These are phyloP conservation scores for Melanogrammus aeglefinus DNA, from an alignment of 2,797 vertebrate species.

Conservation along the genomic window DNA sequence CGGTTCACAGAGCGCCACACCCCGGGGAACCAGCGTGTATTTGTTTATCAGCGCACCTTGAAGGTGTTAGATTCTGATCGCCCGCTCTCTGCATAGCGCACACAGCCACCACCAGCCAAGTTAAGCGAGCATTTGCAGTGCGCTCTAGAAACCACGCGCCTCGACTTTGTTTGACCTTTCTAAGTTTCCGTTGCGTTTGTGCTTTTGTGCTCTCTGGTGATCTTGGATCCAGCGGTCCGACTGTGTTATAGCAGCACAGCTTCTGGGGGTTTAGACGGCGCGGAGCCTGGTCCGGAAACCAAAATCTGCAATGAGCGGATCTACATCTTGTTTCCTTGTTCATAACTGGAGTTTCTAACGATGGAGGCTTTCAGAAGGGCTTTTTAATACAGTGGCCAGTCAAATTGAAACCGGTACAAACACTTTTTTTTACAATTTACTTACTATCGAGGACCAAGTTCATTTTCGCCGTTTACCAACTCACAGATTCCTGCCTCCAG, in stretches of 20 bases:
- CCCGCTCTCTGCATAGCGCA: conserved; percentile 21
- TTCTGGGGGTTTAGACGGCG: no score
- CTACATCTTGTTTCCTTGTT: not conserved
- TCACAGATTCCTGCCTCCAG: not conserved
- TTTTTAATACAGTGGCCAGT: not conserved
- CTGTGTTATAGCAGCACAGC: not conserved
- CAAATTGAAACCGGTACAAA: not conserved
- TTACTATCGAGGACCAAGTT: not conserved
- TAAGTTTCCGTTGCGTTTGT: conserved; percentile 61
- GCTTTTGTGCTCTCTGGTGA: conserved; percentile 1
- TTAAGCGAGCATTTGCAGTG: conserved; percentile 40
- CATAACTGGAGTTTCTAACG: no score
- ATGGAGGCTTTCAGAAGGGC: no score
- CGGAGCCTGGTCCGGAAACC: no score
- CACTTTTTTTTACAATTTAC: not conserved
- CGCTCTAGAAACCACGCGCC: conserved; percentile 41
- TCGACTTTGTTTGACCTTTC: conserved; percentile 65
- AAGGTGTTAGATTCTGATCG: conserved; percentile 58
- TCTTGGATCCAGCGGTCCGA: not conserved
- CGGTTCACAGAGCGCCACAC: conserved; percentile 59
- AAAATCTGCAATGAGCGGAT: no score
- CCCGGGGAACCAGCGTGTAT: conserved; percentile 67
- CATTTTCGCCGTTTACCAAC: not conserved
- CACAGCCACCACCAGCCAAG: conserved; percentile 38
- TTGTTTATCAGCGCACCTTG: conserved; percentile 66